Base-by-base conservation (phyloP, 1,140 invertebrate species). In the Solenopsis invicta region DNA sequence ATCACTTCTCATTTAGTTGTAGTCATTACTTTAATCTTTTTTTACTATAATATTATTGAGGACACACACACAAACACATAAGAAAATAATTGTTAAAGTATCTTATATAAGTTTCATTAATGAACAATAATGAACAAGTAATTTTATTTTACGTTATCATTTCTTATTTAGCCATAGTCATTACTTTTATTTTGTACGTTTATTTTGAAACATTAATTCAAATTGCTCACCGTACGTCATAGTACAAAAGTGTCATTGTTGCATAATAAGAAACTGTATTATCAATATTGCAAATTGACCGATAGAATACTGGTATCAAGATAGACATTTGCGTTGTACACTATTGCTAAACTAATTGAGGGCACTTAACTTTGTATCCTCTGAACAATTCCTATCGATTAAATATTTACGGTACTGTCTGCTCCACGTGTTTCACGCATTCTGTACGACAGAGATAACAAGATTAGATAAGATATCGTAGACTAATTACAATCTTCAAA, bases 381-480 rank as follows among this genome's bases (percentile, higher is more conserved):
- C 29, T 41, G n/a, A 37, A 34, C n/a, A 21, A 59, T 75, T 37
- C 24, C 29, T 56, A 75, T 74, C 6, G 50, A 54, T 75, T 21
- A 56, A 52, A 37, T 56, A 75, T 75, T 75, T 37, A 34, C 18
- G 56, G 5, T 4, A 54, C 5, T 56, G 12, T 16, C 29, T 75
- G 12, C 29, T 21, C 21, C 10, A 18, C 9, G 16, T 16, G 0
- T 50, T 69, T 3, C 1, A 50, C 8, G 13, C n/a, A 13, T 18
- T 29, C 9, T 48, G 24, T 4, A 13, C 6, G 37, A 24, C 5
- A 21, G 4, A 72, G 13, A 48, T 71, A 29, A 16, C 24, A 50
- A 72, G 24, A 50, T 72, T 72, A 72, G 41, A 72, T 52, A 52
- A 29, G 16, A 24, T 2, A 50, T 50, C 8, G 13, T 18, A 52